Percentiles rank a stretch among this genome's conserved stretches.
Evolutionary conservation across 1,140 invertebrate species (phyloP).

Genomic region (Platyscapa corneri): DNA sequence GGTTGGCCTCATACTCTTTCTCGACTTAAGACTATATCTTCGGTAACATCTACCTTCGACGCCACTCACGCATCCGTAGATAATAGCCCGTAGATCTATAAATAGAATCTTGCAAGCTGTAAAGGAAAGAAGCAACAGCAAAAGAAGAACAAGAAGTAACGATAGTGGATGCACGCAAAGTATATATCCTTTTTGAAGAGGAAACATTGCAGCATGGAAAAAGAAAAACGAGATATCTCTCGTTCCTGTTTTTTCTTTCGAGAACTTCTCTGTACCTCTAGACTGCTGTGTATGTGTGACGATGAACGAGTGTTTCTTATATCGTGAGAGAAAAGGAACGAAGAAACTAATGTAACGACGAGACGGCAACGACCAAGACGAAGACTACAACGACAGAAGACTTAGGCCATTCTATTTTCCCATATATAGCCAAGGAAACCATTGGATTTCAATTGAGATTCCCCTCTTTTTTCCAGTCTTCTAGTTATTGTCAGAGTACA

Average conservation of each 20-base stretch:
- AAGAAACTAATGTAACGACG: constrained; percentile 11
- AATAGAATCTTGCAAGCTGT: constrained; percentile 59
- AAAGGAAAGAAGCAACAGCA: background rate
- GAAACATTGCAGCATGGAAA: constrained; percentile 47
- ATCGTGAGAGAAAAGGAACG: constrained; percentile 27
- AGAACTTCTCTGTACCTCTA: constrained; percentile 7
- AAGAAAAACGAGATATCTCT: constrained; percentile 49
- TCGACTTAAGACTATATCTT: constrained; percentile 28
- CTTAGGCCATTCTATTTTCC: constrained; percentile 44
- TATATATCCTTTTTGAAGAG: constrained; percentile 55
- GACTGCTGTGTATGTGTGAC: background rate
- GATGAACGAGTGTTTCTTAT: constrained; percentile 16
- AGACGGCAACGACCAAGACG: background rate
- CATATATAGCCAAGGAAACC: constrained; percentile 37
- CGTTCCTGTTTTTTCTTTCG: background rate
- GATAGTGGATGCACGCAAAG: constrained; percentile 60
- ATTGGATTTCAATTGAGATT: constrained; percentile 48
- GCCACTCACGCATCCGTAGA: constrained; percentile 57
- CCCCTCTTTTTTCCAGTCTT: background rate
- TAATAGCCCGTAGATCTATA: constrained; percentile 68
- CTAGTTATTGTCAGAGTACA: background rate
- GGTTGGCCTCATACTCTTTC: constrained; percentile 22
- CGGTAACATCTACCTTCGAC: constrained; percentile 55
- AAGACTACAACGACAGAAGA: background rate
- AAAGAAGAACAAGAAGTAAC: constrained; percentile 26